Percentiles rank a stretch among this genome's conserved stretches.
Evolutionary conservation across 2,888 invertebrate genomes (phyloP).

Genomic region (Napeogenes inachia): DNA sequence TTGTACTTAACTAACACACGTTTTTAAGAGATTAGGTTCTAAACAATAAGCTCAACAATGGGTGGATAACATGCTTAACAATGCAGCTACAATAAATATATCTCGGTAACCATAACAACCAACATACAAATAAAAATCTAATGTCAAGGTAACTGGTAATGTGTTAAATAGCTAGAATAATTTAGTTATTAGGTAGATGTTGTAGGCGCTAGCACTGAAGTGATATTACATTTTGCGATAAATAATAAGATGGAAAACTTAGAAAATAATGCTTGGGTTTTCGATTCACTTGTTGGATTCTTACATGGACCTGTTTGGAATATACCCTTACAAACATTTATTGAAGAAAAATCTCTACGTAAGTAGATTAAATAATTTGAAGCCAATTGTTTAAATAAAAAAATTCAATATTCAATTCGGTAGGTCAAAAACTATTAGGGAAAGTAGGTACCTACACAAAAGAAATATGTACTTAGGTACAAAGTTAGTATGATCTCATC

Average conservation of each 20-base stretch:
- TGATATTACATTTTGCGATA: not conserved
- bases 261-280: constrained; percentile 90
- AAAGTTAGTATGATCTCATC: no score
- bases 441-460: no score
- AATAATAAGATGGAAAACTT: constrained; percentile 45
- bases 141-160: constrained; percentile 29
- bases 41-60: no score
- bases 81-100: constrained; percentile 2
- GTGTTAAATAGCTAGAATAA: constrained; percentile 12
- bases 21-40: no score
- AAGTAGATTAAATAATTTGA: constrained; percentile 49
- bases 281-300: constrained; percentile 93
- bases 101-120: constrained; percentile 37
- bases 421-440: no score
- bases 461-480: not conserved
- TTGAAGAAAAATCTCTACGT: constrained; percentile 95
- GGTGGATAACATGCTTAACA: no score
- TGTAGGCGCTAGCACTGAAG: not conserved
- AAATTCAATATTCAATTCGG: no score
- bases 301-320: constrained; percentile 96
- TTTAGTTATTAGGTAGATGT: constrained; percentile 17
- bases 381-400: not conserved
- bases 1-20: no score
- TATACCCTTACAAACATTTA: constrained; percentile 91
- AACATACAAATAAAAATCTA: constrained; percentile 34